phyloP scores from a whole-genome alignment of 2,888 invertebrate species.

The Epinotia bilunana region DNA sequence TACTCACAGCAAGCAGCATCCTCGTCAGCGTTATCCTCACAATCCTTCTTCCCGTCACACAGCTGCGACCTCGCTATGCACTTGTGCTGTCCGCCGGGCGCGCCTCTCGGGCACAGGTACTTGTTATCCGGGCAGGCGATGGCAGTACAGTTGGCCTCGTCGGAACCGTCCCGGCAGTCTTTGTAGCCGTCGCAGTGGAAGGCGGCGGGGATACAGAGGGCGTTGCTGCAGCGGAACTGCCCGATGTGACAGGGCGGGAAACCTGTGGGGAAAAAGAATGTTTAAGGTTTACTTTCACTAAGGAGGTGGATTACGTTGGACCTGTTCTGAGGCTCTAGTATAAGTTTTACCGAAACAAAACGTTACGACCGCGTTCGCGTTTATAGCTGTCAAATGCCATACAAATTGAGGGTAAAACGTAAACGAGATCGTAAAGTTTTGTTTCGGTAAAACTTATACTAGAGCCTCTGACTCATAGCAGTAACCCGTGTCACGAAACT shows the following conservation, averaged over 20 bases:
- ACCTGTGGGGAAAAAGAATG: slow-evolving; percentile 80
- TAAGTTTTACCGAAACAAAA: no score
- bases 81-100: slow-evolving; percentile 88
- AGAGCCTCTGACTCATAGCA: no score
- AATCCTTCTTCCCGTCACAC: slow-evolving; percentile 96
- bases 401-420: no score
- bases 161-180: slow-evolving; percentile 96
- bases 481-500: no score
- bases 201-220: slow-evolving; percentile 94
- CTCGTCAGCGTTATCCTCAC: slow-evolving; percentile 96
- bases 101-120: slow-evolving; percentile 93
- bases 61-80: slow-evolving; percentile 95
- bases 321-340: no score
- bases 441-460: no score
- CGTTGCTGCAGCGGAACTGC: slow-evolving; percentile 97
- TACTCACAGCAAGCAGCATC: slow-evolving; percentile 94
- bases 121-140: slow-evolving; percentile 95
- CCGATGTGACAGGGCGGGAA: slow-evolving; percentile 95
- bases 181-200: slow-evolving; percentile 94
- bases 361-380: no score
- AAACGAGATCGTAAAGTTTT: no score
- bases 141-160: slow-evolving; percentile 94
- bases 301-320: not conserved
- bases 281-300: not conserved
- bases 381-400: no score